Evolutionary conservation across 2,888 invertebrate genomes (phyloP), one percentile per base, ranked within the genome.

Genomic region (Eupeodes luniger): DNA sequence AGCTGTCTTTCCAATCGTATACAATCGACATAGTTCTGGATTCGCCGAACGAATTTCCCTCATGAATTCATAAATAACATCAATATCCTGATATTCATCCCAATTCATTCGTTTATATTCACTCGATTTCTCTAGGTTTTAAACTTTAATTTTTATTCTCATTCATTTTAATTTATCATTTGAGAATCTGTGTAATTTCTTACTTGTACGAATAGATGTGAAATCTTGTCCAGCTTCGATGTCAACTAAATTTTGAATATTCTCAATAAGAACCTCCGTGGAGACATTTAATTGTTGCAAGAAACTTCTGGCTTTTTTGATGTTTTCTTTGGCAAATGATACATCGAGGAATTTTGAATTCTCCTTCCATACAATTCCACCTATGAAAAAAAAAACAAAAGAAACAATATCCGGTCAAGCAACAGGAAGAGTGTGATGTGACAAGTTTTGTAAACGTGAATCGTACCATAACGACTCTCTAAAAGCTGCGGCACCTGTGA

Each of bases 241-340:
- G 87, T 97, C 95, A 79, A 98, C 97, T 67, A 96, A 95, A 88
- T 94, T 93, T 92, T 97, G 97, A n/a, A 98, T 93, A 93, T 98
- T 96, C 5, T 95, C 94, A 89, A 96, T 96, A 16, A 97, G 92
- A 1, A 97, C 93, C 51, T 96, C 94, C 91, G 95, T 96, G 3
- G 94, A 91, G 81, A 97, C 95, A 36, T 95, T 95, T 89, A 95
- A 95, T 34, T 95, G 94, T 49, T 94, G 92, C n/a, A 98, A 94
- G 64, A 95, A 94, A 74, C 94, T 94, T 62, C 95, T 94, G 0
- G 97, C 96, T 88, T 95, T 95, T 64, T 95, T 94, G 51, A 96
- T 92, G 9, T 95, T 94, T 27, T 95, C 94, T 5, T 95, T 94
- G 90, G 95, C 95, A 11, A 97, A 95, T 85, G 97, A 94, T 53